Percentiles rank a stretch among this genome's conserved stretches.
Evolutionary conservation across 2,113 vertebrate species (phyloP).

Genomic region (Centropus bengalensis): DNA sequence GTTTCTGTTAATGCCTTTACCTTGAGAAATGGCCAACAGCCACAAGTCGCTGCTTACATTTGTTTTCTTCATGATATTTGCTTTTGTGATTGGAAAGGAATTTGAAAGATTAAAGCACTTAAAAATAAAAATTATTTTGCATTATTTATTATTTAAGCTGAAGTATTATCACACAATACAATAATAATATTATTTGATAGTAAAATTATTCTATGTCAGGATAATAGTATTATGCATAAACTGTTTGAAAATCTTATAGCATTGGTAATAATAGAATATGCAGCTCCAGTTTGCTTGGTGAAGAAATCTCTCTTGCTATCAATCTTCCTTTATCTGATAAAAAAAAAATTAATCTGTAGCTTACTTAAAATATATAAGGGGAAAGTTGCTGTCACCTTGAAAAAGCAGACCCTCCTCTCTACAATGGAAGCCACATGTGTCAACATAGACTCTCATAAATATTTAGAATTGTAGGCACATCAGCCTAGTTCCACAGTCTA

Average conservation of each 20-base stretch:
- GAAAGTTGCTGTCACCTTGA: neutral
- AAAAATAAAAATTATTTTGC: neutral
- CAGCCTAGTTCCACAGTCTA: neutral
- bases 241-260: neutral
- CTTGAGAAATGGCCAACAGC: neutral
- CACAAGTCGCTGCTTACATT: neutral
- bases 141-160: neutral
- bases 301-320: neutral
- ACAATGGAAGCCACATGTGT: neutral
- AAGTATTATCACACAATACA: neutral
- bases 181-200: neutral
- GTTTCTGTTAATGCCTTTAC: neutral
- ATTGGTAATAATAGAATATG: neutral
- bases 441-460: neutral
- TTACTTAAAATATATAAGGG: neutral
- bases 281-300: neutral
- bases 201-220: neutral
- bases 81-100: neutral
- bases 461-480: neutral
- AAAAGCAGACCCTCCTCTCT: neutral
- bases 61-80: neutral
- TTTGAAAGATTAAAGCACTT: neutral
- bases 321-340: neutral
- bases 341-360: neutral
- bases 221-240: neutral